Evolutionary conservation across 2,113 vertebrate species (phyloP), one percentile per base, ranked within the genome.

Genomic region (Lasiurus borealis): DNA sequence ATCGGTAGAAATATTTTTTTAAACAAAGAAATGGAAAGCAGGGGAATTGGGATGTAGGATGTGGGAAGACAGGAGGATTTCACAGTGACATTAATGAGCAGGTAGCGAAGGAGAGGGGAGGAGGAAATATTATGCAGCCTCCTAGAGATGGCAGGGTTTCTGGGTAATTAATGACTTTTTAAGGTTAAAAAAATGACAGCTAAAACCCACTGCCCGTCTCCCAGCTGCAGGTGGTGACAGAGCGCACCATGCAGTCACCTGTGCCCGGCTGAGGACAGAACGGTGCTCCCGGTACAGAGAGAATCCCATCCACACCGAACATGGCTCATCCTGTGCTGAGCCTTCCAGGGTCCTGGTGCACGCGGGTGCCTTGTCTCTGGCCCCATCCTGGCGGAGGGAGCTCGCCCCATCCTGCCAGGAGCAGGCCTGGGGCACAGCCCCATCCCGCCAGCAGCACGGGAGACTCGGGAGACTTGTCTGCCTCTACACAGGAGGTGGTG

Each of bases 241-340:
- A 69, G 54, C 0, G 2, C 0, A 1, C 57, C 27, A 0, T 2
- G 23, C 6, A 9, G 29, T 5, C 10, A 8, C 8, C 34, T 3
- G 4, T 3, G 85, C 52, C 21, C 36, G 40, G 34, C 54, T 16
- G 54, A 57, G 54, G 54, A 21, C 54, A 5, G 54, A 78, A 19
- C 23, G 34, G 40, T 40, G 40, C 40, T 40, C 40, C 40, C 40
- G 34, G 13, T 8, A 1, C 0, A 13, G 0, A 21, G 48, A 11
- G 21, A 15, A 13, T 25, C 40, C n/a, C 13, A 23, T 69, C 71
- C 48, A 40, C 18, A 46, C 1, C n/a, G 57, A 31, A 68, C 15
- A 1, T 0, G 46, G 46, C 68, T 54, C 21, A 0, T 0, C 0
- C 3, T 1, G 83, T 54, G 23, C 11, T 44, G 68, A 16, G 18